These are phyloP conservation scores for Onychomys arenicola DNA, from an alignment of 2,797 vertebrate genomes.

Conservation along the genomic window DNA sequence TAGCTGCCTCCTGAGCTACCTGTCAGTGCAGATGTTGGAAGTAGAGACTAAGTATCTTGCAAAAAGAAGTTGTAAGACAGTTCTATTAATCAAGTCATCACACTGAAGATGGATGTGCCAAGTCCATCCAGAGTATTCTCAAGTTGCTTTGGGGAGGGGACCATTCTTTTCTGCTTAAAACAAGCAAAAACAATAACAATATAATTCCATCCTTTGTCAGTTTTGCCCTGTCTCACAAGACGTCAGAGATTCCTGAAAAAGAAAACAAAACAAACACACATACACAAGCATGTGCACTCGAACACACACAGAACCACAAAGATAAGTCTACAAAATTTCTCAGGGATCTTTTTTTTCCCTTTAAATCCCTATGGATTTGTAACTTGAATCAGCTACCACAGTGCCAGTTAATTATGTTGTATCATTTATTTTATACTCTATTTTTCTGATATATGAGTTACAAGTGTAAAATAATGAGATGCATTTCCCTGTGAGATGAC, in stretches of 20 bases:
- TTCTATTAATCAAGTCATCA: not conserved
- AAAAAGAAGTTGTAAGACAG: not conserved
- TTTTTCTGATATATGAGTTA: slow-evolving; percentile 49
- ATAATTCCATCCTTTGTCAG: not conserved
- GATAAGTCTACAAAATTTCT: not conserved
- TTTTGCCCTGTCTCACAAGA: not conserved
- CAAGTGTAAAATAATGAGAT: slow-evolving; percentile 34
- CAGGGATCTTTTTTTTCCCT: not conserved
- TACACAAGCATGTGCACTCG: not conserved
- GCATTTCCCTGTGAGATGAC: not conserved
- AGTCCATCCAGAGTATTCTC: not conserved
- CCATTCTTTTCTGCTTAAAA: not conserved
- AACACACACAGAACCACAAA: not conserved
- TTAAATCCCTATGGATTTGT: slow-evolving; percentile 23
- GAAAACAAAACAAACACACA: not conserved
- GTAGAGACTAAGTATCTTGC: not conserved
- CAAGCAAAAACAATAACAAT: not conserved
- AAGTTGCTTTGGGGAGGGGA: not conserved
- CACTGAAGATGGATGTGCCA: not conserved
- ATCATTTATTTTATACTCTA: slow-evolving; percentile 36
- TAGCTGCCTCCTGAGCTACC: not conserved
- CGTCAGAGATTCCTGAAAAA: not conserved
- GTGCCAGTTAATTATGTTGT: not conserved
- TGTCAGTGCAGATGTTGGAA: not conserved
- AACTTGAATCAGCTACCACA: not conserved